phyloP scores from a whole-genome alignment of 2,113 vertebrate genomes.

The Cranoglanis bouderius region DNA sequence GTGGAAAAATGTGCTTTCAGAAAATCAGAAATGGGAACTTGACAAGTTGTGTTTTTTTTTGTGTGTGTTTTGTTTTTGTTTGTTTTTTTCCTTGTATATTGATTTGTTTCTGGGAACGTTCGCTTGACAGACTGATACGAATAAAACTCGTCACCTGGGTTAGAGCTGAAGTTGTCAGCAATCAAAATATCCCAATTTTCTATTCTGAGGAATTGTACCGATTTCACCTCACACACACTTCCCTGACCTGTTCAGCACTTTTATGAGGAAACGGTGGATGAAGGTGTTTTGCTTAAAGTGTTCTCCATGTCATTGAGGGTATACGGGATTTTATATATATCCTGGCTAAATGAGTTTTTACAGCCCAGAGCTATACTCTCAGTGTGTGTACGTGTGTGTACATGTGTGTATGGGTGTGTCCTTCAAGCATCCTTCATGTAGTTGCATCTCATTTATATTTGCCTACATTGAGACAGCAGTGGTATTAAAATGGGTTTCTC shows the following conservation, averaged over 20 bases:
- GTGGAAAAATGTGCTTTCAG: neutral
- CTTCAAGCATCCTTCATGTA: neutral
- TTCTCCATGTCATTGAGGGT: neutral
- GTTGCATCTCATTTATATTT: neutral
- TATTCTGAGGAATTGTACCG: neutral
- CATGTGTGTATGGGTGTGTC: neutral
- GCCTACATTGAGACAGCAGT: neutral
- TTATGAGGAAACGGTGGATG: neutral
- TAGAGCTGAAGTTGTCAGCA: neutral
- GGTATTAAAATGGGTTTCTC: neutral
- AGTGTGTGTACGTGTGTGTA: neutral
- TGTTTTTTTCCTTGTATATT: neutral
- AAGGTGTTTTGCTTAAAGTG: too few relatives aligned
- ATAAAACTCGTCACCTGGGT: too few relatives aligned
- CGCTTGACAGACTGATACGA: neutral
- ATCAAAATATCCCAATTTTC: neutral
- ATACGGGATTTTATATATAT: neutral
- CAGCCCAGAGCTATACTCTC: too few relatives aligned
- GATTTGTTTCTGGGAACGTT: neutral
- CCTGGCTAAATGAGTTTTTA: neutral
- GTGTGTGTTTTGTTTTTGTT: neutral
- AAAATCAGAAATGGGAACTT: neutral
- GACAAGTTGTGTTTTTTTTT: neutral
- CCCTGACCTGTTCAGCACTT: neutral
- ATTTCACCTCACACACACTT: neutral